Conservation (phyloP, 2,888 invertebrate species). For the Leucozona laternaria region DNA sequence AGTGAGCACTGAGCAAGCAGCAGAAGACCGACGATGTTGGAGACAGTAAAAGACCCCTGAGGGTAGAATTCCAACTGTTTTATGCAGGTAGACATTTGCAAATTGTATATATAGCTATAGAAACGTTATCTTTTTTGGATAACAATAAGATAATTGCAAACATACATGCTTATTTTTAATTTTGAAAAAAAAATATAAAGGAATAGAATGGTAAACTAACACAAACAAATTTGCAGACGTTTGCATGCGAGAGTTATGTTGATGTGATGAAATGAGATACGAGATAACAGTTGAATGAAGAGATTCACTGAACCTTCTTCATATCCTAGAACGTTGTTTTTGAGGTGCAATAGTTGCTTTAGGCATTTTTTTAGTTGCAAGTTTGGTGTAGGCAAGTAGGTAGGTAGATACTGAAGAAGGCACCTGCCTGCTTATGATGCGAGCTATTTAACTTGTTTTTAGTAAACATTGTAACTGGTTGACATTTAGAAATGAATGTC, state of each 20-base stretch:
- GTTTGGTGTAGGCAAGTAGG: neutral
- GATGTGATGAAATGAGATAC: slow-evolving; percentile 42
- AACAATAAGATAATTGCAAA: slow-evolving; percentile 67
- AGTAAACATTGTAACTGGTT: slow-evolving; percentile 48
- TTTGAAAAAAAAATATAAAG: neutral
- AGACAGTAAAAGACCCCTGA: slow-evolving; percentile 54
- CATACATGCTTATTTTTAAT: slow-evolving; percentile 58
- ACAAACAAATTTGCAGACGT: slow-evolving; percentile 54
- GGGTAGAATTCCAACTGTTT: slow-evolving; percentile 51
- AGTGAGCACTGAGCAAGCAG: neutral
- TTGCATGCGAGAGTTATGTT: slow-evolving; percentile 14
- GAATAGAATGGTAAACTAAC: slow-evolving; percentile 24
- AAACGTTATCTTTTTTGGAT: slow-evolving; percentile 62
- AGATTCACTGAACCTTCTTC: slow-evolving; percentile 30
- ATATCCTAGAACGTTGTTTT: neutral
- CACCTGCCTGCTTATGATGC: slow-evolving; percentile 5
- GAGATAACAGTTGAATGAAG: slow-evolving; percentile 28
- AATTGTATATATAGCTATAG: slow-evolving; percentile 18
- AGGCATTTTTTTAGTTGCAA: slow-evolving; percentile 12
- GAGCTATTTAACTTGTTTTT: slow-evolving; percentile 35
- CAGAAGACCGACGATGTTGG: neutral
- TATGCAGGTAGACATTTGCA: slow-evolving; percentile 54
- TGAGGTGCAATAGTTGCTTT: slow-evolving; percentile 51
- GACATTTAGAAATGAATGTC: slow-evolving; percentile 64
- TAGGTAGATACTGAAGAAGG: neutral